A percentile compares a stretch with the other conserved stretches of the same genome.
These are phyloP conservation scores for Lagenorhynchus albirostris DNA, from an alignment of 2,113 vertebrate species.

Conservation along the genomic window DNA sequence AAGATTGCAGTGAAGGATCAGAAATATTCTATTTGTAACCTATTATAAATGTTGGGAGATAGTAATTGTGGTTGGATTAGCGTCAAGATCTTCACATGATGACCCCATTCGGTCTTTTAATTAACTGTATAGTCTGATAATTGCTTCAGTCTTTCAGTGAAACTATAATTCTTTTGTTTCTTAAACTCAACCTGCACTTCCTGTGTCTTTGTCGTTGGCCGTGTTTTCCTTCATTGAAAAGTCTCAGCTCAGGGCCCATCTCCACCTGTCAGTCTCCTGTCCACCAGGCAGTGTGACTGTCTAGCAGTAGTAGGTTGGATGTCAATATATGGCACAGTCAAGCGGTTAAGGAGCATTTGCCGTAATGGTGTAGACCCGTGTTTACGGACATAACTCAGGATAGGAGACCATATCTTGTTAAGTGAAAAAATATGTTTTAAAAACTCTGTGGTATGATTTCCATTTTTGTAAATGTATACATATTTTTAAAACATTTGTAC, in stretches of 20 bases:
- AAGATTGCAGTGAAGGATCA: not conserved
- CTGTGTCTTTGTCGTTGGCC: not conserved
- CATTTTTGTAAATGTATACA: not conserved
- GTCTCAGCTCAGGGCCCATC: not conserved
- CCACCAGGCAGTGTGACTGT: not conserved
- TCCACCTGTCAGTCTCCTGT: not conserved
- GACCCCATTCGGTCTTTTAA: not conserved
- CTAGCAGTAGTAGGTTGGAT: no score
- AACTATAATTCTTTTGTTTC: constrained; percentile 7
- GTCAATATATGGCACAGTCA: not conserved
- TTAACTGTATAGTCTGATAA: not conserved
- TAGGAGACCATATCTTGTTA: not conserved
- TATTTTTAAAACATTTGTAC: not conserved
- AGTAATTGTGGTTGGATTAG: not conserved
- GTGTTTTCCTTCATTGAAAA: not conserved
- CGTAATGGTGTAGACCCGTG: not conserved
- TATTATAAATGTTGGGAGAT: not conserved
- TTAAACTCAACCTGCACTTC: not conserved
- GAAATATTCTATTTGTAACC: not conserved
- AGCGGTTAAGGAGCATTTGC: not conserved
- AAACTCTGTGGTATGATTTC: not conserved
- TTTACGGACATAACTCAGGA: not conserved
- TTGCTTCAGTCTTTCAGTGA: not conserved
- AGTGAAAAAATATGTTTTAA: not conserved
- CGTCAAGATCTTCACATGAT: not conserved